phyloP scores from a whole-genome alignment of 2,888 invertebrate genomes.

The Ceramica pisi region DNA sequence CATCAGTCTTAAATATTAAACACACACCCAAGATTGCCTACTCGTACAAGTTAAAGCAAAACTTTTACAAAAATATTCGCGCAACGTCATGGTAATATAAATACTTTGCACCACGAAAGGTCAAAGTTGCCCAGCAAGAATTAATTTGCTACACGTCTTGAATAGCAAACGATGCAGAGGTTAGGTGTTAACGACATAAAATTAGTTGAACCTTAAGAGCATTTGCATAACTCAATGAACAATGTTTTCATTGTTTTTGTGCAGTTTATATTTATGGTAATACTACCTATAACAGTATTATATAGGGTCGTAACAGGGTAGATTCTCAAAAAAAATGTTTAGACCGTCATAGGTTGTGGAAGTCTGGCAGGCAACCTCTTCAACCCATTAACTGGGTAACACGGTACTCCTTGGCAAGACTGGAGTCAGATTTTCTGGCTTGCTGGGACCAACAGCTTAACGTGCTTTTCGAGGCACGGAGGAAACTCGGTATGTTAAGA shows the following conservation, averaged over 20 bases:
- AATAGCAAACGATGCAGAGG: slow-evolving; percentile 40
- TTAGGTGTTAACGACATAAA: slow-evolving; percentile 48
- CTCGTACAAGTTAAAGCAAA: not conserved
- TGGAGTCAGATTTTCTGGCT: too few species aligned
- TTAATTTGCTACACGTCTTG: slow-evolving; percentile 39
- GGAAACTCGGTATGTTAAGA: too few species aligned
- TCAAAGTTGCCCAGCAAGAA: slow-evolving; percentile 39
- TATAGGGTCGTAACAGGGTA: too few species aligned
- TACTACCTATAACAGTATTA: too few species aligned
- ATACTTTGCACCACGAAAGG: slow-evolving; percentile 24
- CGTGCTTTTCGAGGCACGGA: too few species aligned
- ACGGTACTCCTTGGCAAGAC: too few species aligned
- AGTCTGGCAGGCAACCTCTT: too few species aligned
- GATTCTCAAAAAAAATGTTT: too few species aligned
- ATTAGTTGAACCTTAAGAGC: slow-evolving; percentile 35
- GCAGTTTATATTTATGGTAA: slow-evolving; percentile 20
- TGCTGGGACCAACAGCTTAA: too few species aligned
- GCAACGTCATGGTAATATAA: slow-evolving; percentile 4
- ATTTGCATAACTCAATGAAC: slow-evolving; percentile 24
- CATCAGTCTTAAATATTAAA: not conserved
- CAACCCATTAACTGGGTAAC: too few species aligned
- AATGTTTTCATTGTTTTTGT: slow-evolving; percentile 23
- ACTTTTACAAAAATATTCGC: slow-evolving; percentile 13
- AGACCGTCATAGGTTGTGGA: too few species aligned
- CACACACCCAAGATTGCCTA: not conserved